Evolutionary conservation across 2,888 invertebrate genomes (phyloP).

Genomic region (Cryptocheilus praepositus): DNA sequence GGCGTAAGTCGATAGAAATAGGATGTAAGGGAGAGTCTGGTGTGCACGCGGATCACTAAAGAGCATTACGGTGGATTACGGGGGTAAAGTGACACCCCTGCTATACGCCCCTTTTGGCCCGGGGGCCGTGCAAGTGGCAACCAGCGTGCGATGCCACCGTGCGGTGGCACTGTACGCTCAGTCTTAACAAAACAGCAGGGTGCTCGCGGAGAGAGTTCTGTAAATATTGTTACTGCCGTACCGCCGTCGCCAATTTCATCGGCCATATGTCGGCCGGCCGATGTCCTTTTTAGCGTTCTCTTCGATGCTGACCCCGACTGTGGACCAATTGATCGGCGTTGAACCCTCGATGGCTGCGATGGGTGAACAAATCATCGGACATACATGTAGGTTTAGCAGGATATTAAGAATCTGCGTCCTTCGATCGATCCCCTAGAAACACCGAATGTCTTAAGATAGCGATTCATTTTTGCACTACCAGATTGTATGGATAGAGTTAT

Average conservation of each 20-base stretch:
- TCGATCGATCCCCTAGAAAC: too few relatives aligned
- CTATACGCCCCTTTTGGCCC: constrained; percentile 42
- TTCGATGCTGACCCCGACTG: too few relatives aligned
- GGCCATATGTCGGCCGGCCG: constrained; percentile 70
- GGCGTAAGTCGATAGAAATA: constrained; percentile 72
- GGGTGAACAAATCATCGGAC: neutral
- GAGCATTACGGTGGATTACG: constrained; percentile 72
- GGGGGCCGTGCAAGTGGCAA: constrained; percentile 47
- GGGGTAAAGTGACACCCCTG: constrained; percentile 68
- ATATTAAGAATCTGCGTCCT: neutral
- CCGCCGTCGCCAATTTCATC: constrained; percentile 68
- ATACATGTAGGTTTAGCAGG: neutral
- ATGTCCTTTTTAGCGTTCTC: constrained; percentile 61
- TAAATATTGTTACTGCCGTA: constrained; percentile 74
- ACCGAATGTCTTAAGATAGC: neutral
- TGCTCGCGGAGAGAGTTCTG: constrained; percentile 67
- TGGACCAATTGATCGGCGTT: too few relatives aligned
- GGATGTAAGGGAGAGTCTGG: constrained; percentile 69
- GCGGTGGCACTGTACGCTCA: too few relatives aligned
- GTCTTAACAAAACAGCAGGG: constrained; percentile 73
- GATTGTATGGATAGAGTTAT: too few relatives aligned
- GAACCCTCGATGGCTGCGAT: too few relatives aligned
- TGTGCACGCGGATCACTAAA: constrained; percentile 62
- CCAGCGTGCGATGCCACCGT: constrained; percentile 9
- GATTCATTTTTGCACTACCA: too few relatives aligned